Conservation (phyloP, 2,888 invertebrate genomes). For the Drosophila sordidula region DNA sequence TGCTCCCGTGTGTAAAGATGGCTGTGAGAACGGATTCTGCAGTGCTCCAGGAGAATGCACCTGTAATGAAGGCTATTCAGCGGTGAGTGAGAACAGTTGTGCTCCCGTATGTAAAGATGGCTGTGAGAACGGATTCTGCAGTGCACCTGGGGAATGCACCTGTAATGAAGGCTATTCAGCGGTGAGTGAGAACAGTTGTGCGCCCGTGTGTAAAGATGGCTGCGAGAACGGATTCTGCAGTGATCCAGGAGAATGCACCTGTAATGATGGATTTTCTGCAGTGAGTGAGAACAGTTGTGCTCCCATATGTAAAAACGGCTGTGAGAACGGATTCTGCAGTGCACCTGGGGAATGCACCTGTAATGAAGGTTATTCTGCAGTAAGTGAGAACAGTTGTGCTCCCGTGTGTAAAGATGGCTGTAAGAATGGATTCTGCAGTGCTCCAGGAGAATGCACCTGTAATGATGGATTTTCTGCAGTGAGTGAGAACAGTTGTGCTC, state of each 20-base stretch:
- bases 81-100: slow-evolving; percentile 14
- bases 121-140: slow-evolving; percentile 36
- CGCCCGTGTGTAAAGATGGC: slow-evolving; percentile 19
- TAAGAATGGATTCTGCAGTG: slow-evolving; percentile 87
- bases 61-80: slow-evolving; percentile 8
- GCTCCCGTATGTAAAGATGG: slow-evolving; percentile 19
- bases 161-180: slow-evolving; percentile 17
- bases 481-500: slow-evolving; percentile 28
- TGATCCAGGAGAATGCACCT: slow-evolving; percentile 28
- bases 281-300: slow-evolving; percentile 4
- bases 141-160: slow-evolving; percentile 12
- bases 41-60: slow-evolving; percentile 6
- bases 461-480: slow-evolving; percentile 86
- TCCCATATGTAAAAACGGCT: slow-evolving; percentile 20
- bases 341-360: slow-evolving; percentile 25
- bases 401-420: slow-evolving; percentile 28
- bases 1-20: neutral
- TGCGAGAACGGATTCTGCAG: slow-evolving; percentile 19
- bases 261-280: slow-evolving; percentile 20
- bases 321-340: slow-evolving; percentile 30
- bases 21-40: slow-evolving; percentile 37
- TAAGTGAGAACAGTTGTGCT: slow-evolving; percentile 6
- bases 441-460: slow-evolving; percentile 89
- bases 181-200: slow-evolving; percentile 14
- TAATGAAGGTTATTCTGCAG: slow-evolving; percentile 2